Percentiles rank a stretch among this genome's conserved stretches.
These are phyloP conservation scores for Incurvaria masculella DNA, from an alignment of 2,888 invertebrate species.

Conservation along the genomic window DNA sequence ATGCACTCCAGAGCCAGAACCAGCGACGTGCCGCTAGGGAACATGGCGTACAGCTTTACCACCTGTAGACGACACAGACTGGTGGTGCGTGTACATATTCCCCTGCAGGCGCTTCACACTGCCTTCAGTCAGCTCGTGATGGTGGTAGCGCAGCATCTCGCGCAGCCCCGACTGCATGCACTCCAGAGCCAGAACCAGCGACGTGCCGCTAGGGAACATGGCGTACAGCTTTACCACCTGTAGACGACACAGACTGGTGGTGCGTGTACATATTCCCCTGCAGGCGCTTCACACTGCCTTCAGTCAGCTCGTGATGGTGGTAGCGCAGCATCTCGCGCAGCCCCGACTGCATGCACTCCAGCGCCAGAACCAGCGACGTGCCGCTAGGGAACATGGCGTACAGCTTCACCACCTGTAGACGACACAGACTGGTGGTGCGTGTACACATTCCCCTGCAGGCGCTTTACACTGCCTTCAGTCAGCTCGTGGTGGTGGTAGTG, in stretches of 20 bases:
- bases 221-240: conserved; percentile 86
- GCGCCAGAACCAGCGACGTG: conserved; percentile 82
- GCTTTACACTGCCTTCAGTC: conserved; percentile 73
- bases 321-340: conserved; percentile 76
- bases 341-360: conserved; percentile 92
- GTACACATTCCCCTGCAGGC: conserved; percentile 81
- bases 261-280: conserved; percentile 89
- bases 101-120: conserved; percentile 85
- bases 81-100: conserved; percentile 81
- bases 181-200: conserved; percentile 88
- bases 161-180: conserved; percentile 88
- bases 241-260: conserved; percentile 69
- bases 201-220: conserved; percentile 86
- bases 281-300: conserved; percentile 76
- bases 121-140: conserved; percentile 64
- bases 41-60: conserved; percentile 83
- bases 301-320: conserved; percentile 62
- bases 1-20: conserved; percentile 92
- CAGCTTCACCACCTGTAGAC: conserved; percentile 80
- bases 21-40: conserved; percentile 84
- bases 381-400: conserved; percentile 89
- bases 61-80: conserved; percentile 83
- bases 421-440: conserved; percentile 84
- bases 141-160: conserved; percentile 70
- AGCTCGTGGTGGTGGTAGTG: conserved; percentile 66